These are phyloP conservation scores for Romanogobio albipinnatus DNA, from an alignment of 2,113 vertebrate species.

Conservation along the genomic window DNA sequence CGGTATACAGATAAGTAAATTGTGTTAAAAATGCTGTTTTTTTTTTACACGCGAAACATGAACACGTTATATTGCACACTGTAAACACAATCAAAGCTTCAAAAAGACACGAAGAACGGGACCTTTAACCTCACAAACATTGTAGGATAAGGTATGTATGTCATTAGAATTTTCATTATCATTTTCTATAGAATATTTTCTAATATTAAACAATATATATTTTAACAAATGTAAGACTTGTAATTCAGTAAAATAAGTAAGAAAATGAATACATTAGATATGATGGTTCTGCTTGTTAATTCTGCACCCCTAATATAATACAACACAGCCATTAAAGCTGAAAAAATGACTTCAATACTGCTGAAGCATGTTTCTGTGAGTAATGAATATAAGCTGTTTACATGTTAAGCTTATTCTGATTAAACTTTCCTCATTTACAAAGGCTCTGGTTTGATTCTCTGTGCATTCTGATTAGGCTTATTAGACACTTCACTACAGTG, in stretches of 20 bases:
- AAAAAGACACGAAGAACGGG: too few relatives aligned
- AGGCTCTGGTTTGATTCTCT: neutral
- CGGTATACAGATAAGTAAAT: too few relatives aligned
- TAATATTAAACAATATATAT: neutral
- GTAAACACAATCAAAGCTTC: too few relatives aligned
- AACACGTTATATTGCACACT: too few relatives aligned
- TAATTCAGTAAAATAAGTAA: neutral
- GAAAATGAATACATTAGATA: neutral
- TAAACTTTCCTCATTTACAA: conserved; percentile 9
- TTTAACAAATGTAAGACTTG: neutral
- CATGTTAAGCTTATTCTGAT: conserved; percentile 14
- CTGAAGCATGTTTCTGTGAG: neutral
- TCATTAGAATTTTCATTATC: too few relatives aligned
- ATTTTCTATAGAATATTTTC: neutral
- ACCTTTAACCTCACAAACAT: too few relatives aligned
- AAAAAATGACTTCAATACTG: neutral
- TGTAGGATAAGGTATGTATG: too few relatives aligned
- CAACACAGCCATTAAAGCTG: neutral
- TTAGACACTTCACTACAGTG: conserved; percentile 6
- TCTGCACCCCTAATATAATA: neutral
- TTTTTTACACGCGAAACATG: too few relatives aligned
- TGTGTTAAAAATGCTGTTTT: too few relatives aligned
- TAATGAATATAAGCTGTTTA: conserved; percentile 21
- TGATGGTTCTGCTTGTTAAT: neutral
- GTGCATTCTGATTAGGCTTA: neutral